Evolutionary conservation across 2,888 invertebrate genomes (phyloP), one percentile per base, ranked within the genome.

Genomic region (Fragum sueziense): DNA sequence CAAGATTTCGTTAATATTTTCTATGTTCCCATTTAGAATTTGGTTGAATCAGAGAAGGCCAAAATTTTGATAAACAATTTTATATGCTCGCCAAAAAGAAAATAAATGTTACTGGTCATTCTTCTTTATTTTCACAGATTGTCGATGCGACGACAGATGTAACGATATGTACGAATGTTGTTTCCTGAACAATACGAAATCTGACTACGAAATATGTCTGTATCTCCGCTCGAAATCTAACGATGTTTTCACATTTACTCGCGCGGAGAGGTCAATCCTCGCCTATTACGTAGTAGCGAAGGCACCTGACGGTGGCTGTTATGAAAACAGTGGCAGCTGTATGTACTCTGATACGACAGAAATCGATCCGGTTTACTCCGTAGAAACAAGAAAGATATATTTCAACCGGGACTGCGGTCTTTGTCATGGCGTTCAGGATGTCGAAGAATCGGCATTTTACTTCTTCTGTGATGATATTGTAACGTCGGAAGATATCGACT

Each of bases 301-400:
- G 3, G 9, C 2, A 27, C 57, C 57, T 14, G 14, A 7, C 7
- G 25, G 27, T 22, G 57, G 57, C 9, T 57, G 57, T 57, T n/a
- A 9, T 47, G 47, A 47, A 9, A 47, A 47, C 4, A 47, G n/a
- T 2, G 47, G 47, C 14, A 47, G 17, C 17, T 47, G 47, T n/a
- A 20, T 47, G 4, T 20, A 14, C 3, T 9, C 47, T 20, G 47
- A 47, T 47, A 20, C n/a, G n/a, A 20, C 47, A 47, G 14, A 14
- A 9, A 47, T 47, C n/a, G n/a, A n/a, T 47, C 61, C 61, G 33
- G 61, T 61, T 14, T 61, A 33, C n/a, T 61, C 61, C n/a, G 20
- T 9, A 2, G 17, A 20, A n/a, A 61, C 31, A 11, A 29, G 33
- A 9, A 61, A 61, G 33, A 29, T 61, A 1, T 61, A 61, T 20